Base-by-base conservation (phyloP, 2,888 invertebrate genomes). In the Drosophila conformis region DNA sequence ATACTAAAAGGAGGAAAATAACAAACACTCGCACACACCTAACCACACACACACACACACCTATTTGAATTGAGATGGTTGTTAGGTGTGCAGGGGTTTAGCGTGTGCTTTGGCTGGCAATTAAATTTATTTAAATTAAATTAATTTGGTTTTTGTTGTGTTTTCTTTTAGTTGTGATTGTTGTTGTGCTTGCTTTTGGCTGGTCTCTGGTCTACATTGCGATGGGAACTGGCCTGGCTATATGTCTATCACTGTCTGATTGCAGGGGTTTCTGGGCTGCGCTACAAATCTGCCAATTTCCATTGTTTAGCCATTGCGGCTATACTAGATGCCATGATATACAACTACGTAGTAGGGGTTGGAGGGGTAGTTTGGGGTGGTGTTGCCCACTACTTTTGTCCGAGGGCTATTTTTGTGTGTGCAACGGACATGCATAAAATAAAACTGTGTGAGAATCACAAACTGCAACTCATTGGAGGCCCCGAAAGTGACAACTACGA, bases 401-500 rank as follows among this genome's bases (percentile, higher is more conserved):
- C 92, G 92, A 92, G 92, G 92, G 92, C 92, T 92, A 92, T 92
- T 92, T 92, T 89, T 91, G 91, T 91, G 87, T 89, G 79, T 89
- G 70, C 76, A 80, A 74, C 73, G 65, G 76, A 73, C 69, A 70
- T 75, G 70, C 73, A 76, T 65, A 75, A 65, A 59, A 59, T 65
- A 83, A 74, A 73, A 81, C 72, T 84, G 85, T 84, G 80, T 78
- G 79, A 80, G 81, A 85, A 82, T 76, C 67, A 76, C 81, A 84
- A 80, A 78, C 80, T 76, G 82, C 71, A 88, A 82, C 73, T 85
- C 87, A 88, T 89, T 89, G 89, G 89, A 89, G 89, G 90, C 87
- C 83, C 80, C 84, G 67, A 79, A 85, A 76, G 82, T 82, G 83
- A 87, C 86, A 82, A 88, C 76, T 74, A 78, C 84, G 83, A 78